Evolutionary conservation across 2,797 vertebrate genomes (phyloP).

Genomic region (Falco novaeseelandiae): DNA sequence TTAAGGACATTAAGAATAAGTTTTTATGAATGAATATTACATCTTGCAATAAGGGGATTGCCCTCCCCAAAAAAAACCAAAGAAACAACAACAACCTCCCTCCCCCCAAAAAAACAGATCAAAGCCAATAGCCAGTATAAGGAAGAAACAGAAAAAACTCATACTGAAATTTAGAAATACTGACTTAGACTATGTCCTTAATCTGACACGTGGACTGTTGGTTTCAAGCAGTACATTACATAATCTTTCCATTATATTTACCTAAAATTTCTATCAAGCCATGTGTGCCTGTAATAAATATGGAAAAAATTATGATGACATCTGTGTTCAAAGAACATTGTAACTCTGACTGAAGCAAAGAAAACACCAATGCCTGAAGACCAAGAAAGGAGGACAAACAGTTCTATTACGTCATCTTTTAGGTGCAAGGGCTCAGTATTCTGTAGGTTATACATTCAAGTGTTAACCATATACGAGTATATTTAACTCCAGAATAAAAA

Average conservation of each 20-base stretch:
- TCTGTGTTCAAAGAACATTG: background rate
- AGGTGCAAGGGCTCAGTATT: background rate
- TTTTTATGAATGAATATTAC: background rate
- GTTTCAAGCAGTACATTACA: background rate
- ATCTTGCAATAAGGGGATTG: background rate
- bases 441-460: background rate
- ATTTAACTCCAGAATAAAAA: background rate
- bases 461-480: background rate
- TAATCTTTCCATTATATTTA: background rate
- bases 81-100: no score
- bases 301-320: background rate
- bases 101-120: background rate
- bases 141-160: background rate
- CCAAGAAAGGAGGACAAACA: background rate
- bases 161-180: background rate
- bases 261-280: background rate
- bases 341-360: background rate
- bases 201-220: background rate
- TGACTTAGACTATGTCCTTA: background rate
- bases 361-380: background rate
- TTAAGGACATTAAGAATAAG: background rate
- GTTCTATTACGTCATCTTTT: background rate
- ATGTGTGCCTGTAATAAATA: background rate
- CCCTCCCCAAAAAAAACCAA: accelerated
- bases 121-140: background rate